Conservation (phyloP, 2,113 vertebrate genomes). For the Perca flavescens region DNA sequence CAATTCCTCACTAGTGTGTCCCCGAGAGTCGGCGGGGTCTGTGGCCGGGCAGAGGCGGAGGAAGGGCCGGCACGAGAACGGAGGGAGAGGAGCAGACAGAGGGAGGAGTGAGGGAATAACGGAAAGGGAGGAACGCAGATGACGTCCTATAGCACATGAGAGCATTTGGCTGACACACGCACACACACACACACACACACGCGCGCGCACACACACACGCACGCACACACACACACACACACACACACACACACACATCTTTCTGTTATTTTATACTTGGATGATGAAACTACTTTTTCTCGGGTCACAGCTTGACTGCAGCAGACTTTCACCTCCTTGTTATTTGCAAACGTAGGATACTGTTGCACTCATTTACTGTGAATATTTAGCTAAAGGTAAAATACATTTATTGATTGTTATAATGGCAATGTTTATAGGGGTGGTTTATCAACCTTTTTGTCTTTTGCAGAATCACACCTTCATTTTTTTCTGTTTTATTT, state of each 20-base stretch:
- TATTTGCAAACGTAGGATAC: background rate
- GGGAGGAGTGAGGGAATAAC: slow-evolving; percentile 69
- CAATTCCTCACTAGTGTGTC: background rate
- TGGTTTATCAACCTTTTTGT: background rate
- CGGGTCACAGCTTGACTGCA: background rate
- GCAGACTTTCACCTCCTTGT: slow-evolving; percentile 14
- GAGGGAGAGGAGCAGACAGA: slow-evolving; percentile 39
- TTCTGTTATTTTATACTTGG: background rate
- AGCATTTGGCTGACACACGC: slow-evolving; percentile 40
- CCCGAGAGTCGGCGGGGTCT: slow-evolving; percentile 26
- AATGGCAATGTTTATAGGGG: too few relatives aligned
- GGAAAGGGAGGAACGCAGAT: slow-evolving; percentile 76
- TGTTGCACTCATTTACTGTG: background rate
- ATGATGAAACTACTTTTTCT: too few relatives aligned
- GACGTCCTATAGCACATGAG: slow-evolving; percentile 70
- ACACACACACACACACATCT: background rate
- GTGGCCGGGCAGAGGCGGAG: slow-evolving; percentile 64
- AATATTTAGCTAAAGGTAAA: background rate
- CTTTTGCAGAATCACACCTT: background rate
- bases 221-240: slow-evolving; percentile 4
- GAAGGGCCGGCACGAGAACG: slow-evolving; percentile 55
- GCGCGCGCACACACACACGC: slow-evolving; percentile 8
- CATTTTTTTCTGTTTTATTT: too few relatives aligned
- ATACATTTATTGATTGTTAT: background rate
- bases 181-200: slow-evolving; percentile 6